Base-by-base conservation (phyloP, 2,888 invertebrate species). In the Cerastis leucographa region DNA sequence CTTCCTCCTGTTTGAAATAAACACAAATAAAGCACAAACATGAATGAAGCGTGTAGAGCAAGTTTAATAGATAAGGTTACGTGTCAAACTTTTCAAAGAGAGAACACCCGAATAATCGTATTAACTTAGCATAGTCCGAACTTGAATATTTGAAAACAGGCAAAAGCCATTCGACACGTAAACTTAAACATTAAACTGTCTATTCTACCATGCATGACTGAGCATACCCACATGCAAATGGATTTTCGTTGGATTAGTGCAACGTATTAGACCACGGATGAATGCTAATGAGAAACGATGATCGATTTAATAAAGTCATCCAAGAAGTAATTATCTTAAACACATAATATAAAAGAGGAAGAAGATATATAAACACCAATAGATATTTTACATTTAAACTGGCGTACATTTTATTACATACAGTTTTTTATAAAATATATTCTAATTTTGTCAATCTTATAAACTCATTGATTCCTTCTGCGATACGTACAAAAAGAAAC, bases 221-320 rank as follows among this genome's bases (percentile, higher is more conserved):
- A 64, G 65, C 74, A 68, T 74, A 67, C 79, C 65, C 44, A 69
- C 87, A 86, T 87, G 88, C 82, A 81, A 76, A 81, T 85, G 73
- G 67, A 74, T n/a, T n/a, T n/a, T n/a, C n/a, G n/a, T n/a, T n/a
- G 54, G 40, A 80, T 88, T 87, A 88, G 86, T 88, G 79, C 82
- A 74, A 71, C 64, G 42, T 81, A 80, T 85, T 86, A 88, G 74
- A 83, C 65, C 74, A 84, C 74, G 40, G 64, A 84, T 85, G 79
- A 59, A 79, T 81, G 80, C 19, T 25, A 35, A 51, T 65, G 64
- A 0, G 12, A 40, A 46, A 44, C 19, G 12, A 40, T 29, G 54
- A 22, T 19, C 46, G 35, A 62, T 42, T 35, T 61, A 59, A 70
- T n/a, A 64, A 35, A 76, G 14, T 49, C 6, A 71, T 51, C 51